phyloP scores from a whole-genome alignment of 2,888 invertebrate species.

The Microplitis manilae region DNA sequence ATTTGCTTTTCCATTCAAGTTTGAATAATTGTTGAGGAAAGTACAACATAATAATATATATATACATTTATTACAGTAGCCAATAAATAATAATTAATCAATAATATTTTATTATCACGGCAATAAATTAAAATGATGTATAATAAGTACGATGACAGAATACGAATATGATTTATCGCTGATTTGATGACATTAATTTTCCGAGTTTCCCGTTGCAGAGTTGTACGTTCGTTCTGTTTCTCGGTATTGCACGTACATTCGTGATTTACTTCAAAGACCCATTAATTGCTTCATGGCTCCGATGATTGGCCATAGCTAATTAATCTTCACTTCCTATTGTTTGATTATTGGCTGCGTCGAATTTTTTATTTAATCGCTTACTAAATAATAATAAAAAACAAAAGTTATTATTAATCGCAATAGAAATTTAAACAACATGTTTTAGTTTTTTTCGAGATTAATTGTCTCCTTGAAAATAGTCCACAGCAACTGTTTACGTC shows the following conservation, averaged over 20 bases:
- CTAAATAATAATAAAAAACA: background rate
- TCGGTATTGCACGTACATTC: background rate
- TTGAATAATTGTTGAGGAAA: too few relatives aligned
- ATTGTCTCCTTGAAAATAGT: too few relatives aligned
- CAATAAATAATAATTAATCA: background rate
- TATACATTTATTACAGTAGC: background rate
- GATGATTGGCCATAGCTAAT: background rate
- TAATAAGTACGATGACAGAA: background rate
- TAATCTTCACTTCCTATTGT: conserved; percentile 13
- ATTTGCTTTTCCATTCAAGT: too few relatives aligned
- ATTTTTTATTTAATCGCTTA: background rate
- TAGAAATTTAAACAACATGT: too few relatives aligned
- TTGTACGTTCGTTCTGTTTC: background rate
- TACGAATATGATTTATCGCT: background rate
- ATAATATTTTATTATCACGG: background rate
- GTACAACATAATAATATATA: too few relatives aligned
- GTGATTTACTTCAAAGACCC: background rate
- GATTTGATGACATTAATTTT: conserved; percentile 1
- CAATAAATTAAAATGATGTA: background rate
- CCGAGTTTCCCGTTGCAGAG: background rate
- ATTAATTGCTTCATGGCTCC: background rate
- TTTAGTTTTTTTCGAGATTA: too few relatives aligned
- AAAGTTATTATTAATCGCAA: background rate
- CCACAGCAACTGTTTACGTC: too few relatives aligned
- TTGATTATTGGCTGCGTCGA: background rate